Conservation (phyloP, 1,140 invertebrate genomes). For the Ephestia elutella region DNA sequence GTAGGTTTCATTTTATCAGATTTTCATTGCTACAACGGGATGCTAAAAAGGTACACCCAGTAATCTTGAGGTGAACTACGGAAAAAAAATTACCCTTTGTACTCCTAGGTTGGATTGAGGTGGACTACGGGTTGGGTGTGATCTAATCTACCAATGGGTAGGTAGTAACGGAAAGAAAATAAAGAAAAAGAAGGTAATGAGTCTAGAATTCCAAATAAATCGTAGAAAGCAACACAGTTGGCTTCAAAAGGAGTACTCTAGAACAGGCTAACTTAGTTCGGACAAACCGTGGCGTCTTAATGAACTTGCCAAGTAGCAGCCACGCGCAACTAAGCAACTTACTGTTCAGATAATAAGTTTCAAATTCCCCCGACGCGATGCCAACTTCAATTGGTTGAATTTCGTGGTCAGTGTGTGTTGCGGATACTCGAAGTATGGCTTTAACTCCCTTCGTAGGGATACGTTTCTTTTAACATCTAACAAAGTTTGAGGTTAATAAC, state of each 20-base stretch:
- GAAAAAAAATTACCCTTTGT: too few relatives aligned
- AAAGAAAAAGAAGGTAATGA: too few relatives aligned
- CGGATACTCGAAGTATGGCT: conserved; percentile 7
- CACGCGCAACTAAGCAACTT: conserved; percentile 22
- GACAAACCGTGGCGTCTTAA: conserved; percentile 48
- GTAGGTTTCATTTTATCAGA: too few relatives aligned
- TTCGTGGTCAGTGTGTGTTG: conserved; percentile 25
- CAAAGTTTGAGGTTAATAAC: conserved; percentile 1
- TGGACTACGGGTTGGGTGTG: too few relatives aligned
- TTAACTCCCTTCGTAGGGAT: neutral
- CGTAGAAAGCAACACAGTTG: neutral
- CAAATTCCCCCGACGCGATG: conserved; percentile 17
- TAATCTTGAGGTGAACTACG: too few relatives aligned
- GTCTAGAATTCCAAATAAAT: too few relatives aligned
- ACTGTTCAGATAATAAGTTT: conserved; percentile 25
- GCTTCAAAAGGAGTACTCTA: neutral
- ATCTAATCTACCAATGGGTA: too few relatives aligned
- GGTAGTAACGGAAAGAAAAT: too few relatives aligned
- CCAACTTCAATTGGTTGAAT: conserved; percentile 12
- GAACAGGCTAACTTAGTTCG: conserved; percentile 29
- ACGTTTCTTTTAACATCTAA: conserved; percentile 2
- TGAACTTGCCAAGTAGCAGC: conserved; percentile 49
- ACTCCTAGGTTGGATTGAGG: too few relatives aligned
- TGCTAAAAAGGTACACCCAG: too few relatives aligned
- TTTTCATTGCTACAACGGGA: too few relatives aligned